Percentiles rank a stretch among this genome's conserved stretches.
Evolutionary conservation across 2,113 vertebrate species (phyloP).

Genomic region (Elachura formosa): DNA sequence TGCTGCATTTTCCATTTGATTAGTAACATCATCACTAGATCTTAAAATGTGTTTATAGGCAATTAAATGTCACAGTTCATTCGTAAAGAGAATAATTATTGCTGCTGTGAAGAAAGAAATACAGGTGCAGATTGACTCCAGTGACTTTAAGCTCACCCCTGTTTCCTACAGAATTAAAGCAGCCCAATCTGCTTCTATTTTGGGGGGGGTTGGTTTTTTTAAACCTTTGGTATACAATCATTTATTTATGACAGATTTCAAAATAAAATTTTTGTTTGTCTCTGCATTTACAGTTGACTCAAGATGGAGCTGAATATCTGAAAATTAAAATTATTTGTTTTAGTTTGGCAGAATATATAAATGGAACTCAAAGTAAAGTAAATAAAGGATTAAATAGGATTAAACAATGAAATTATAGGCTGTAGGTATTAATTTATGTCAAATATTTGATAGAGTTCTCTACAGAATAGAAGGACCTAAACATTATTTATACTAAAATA

Average conservation of each 20-base stretch:
- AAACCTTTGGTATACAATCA: neutral
- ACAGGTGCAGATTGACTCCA: neutral
- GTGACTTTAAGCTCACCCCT: neutral
- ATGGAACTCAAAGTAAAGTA: neutral
- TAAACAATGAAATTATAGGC: neutral
- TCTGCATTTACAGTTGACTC: neutral
- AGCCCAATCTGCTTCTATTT: neutral
- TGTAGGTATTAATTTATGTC: neutral
- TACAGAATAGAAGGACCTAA: neutral
- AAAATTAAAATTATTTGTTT: neutral
- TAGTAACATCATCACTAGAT: neutral
- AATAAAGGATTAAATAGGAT: neutral
- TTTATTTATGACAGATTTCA: neutral
- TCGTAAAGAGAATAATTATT: neutral
- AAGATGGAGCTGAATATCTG: neutral
- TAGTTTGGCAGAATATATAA: neutral
- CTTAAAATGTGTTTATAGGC: constrained; percentile 23
- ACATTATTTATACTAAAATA: neutral
- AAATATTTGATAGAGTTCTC: neutral
- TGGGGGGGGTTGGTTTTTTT: accelerated
- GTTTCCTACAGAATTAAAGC: neutral
- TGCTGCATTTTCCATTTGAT: neutral
- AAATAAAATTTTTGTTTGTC: neutral
- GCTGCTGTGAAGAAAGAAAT: neutral
- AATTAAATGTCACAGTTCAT: constrained; percentile 13